Evolutionary conservation across 2,113 vertebrate genomes (phyloP).

Genomic region (Cephalophus harveyi): DNA sequence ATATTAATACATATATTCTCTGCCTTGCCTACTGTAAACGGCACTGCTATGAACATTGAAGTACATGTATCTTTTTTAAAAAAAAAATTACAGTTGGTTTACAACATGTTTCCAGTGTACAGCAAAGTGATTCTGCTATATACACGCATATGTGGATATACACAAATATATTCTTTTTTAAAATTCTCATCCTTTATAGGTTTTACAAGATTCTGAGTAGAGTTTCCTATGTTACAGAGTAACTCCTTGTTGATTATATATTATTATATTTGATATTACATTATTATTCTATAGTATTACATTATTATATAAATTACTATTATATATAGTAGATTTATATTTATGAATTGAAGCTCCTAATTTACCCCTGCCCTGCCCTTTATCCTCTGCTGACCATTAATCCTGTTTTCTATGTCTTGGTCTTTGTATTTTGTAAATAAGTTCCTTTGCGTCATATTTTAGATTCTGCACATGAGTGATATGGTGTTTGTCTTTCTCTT

Average conservation of each 20-base stretch:
- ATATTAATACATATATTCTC: neutral
- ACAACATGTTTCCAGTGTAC: accelerated
- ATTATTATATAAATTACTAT: neutral
- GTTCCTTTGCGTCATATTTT: too few species aligned
- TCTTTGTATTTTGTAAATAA: too few species aligned
- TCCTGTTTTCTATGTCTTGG: too few species aligned
- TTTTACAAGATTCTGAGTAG: neutral
- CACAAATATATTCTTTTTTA: too few species aligned
- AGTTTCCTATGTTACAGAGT: neutral
- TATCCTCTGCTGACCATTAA: too few species aligned
- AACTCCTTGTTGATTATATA: neutral
- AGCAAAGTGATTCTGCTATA: neutral
- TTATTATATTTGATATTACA: neutral
- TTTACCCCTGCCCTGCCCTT: too few species aligned
- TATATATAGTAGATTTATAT: too few species aligned
- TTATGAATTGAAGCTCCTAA: too few species aligned
- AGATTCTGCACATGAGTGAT: too few species aligned
- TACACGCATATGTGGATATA: neutral
- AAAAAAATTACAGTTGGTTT: neutral
- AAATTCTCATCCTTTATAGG: neutral
- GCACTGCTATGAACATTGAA: neutral
- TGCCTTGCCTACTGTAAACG: neutral
- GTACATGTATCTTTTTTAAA: accelerated
- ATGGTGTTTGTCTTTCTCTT: too few species aligned
- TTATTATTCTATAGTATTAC: neutral